These are phyloP conservation scores for Frankliniella intonsa DNA, from an alignment of 2,888 invertebrate genomes.

Conservation along the genomic window DNA sequence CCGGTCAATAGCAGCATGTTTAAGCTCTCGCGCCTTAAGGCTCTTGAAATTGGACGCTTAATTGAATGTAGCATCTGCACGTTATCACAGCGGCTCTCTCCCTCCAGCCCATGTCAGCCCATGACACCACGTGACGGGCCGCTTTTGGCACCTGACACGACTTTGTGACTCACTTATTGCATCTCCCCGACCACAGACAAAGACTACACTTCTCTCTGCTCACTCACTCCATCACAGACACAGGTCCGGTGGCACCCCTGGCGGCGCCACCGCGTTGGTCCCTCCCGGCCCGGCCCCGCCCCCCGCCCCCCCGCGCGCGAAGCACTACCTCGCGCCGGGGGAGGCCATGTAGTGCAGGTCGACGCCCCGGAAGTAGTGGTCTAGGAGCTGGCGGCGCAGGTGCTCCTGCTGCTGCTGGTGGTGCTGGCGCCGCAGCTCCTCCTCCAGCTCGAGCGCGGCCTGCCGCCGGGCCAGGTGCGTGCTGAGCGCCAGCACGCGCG, in stretches of 20 bases:
- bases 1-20: no score
- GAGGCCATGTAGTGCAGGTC: background rate
- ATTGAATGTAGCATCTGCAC: no score
- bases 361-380: conserved; percentile 3
- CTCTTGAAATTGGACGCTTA: no score
- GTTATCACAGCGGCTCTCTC: no score
- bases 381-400: background rate
- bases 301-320: background rate
- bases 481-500: background rate
- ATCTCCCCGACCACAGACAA: background rate
- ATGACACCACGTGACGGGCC: no score
- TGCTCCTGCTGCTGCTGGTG: background rate
- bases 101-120: no score
- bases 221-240: no score
- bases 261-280: background rate
- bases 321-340: background rate
- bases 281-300: background rate
- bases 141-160: no score
- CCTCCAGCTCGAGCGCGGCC: background rate
- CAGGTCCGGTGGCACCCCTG: background rate
- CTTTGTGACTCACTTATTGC: background rate
- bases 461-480: background rate
- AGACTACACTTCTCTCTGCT: no score
- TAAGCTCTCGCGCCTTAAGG: no score
- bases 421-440: background rate